Evolutionary conservation across 1,140 invertebrate species (phyloP).

Genomic region (Heliconius himera): DNA sequence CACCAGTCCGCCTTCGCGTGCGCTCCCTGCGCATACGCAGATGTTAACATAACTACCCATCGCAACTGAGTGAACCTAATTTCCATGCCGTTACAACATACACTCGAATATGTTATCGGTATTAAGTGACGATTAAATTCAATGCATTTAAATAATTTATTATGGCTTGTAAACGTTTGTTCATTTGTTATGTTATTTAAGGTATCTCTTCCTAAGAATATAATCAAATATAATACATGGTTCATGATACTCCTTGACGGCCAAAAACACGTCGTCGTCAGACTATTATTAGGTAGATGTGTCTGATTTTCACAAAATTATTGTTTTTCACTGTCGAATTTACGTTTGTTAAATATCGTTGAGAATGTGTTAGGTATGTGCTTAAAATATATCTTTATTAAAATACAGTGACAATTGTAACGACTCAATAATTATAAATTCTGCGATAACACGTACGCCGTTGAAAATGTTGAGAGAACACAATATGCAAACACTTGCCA

Average conservation of each 20-base stretch:
- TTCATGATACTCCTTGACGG: neutral
- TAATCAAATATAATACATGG: neutral
- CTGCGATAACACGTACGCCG: slow-evolving; percentile 25
- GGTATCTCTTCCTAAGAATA: neutral
- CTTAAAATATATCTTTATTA: slow-evolving; percentile 17
- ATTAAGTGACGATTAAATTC: neutral
- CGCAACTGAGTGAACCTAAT: neutral
- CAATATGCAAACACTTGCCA: slow-evolving; percentile 26
- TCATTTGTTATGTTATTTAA: neutral
- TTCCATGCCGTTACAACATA: neutral
- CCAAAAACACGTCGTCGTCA: neutral
- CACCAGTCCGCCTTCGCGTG: slow-evolving; percentile 79
- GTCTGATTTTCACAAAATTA: neutral
- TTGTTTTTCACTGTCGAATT: neutral
- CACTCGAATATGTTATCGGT: neutral
- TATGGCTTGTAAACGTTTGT: neutral
- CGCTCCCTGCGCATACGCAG: slow-evolving; percentile 54
- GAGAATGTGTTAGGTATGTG: neutral
- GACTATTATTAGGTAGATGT: neutral
- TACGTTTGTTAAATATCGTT: neutral
- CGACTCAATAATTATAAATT: slow-evolving; percentile 34
- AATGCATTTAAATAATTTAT: neutral
- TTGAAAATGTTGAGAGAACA: slow-evolving; percentile 23
- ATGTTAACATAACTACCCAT: neutral
- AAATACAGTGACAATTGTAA: slow-evolving; percentile 35